Base-by-base conservation (phyloP, 1,140 invertebrate genomes). In the Lethrus apterus region DNA sequence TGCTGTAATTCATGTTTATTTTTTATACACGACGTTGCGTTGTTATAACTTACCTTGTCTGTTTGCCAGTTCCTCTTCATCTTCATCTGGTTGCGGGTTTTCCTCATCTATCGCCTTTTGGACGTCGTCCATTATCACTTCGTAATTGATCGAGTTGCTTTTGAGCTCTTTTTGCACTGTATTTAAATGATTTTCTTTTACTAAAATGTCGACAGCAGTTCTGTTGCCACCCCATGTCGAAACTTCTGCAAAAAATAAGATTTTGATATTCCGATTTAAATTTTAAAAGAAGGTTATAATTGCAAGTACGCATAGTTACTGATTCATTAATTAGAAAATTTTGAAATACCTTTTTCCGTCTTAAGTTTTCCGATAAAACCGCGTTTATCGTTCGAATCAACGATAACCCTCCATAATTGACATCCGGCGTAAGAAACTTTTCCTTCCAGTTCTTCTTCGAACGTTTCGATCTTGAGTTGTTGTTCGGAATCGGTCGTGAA, bases 91-190 rank as follows among this genome's bases (percentile, higher is more conserved):
- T 1, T 74, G 69, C 17, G 83, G 82, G 67, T 88, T 89, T 67
- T 89, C 85, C 48, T 78, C 73, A 52, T 87, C 76, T 20, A 89
- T 89, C 4, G 80, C 79, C 51, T 74, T 72, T 60, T 89, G 84
- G 15, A 89, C 55, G 65, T 89, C 79, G 9, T 80, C 73, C 54
- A 89, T 86, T 7, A 85, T 62, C 1, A 88, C 65, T 4, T 79
- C 70, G 50, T 76, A 86, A 5, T 73, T 64, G 31, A 86, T 77
- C 29, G 74, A 72, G 15, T 77, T 71, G 1, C 69, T 56, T 10
- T 66, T 67, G 4, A 81, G 68, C 18, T 69, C 61, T 41, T 71
- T 59, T 36, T 70, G 70, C 2, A 79, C 74, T 46, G 72, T 74
- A 41, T 69, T 59, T 23, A 78, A 48, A 3, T 72, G 70, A 15